phyloP scores from a whole-genome alignment of 1,140 invertebrate genomes.

The Whitmania pigra region DNA sequence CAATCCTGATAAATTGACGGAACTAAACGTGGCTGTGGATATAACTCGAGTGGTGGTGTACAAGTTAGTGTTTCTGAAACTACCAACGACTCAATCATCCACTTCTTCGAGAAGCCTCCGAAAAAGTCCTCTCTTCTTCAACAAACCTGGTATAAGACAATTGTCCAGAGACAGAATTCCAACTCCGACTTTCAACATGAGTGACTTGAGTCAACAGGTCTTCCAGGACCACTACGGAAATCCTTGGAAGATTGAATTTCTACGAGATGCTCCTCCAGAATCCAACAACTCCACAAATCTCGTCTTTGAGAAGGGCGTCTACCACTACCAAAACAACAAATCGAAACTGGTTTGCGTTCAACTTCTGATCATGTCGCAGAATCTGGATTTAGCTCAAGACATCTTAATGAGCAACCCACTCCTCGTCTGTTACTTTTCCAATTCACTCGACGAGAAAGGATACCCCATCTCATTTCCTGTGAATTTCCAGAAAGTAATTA shows the following conservation, averaged over 20 bases:
- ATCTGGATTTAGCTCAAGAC: constrained; percentile 17
- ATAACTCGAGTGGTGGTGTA: constrained; percentile 16
- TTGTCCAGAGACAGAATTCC: neutral
- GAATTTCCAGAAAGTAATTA: constrained; percentile 7
- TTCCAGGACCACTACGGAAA: constrained; percentile 25
- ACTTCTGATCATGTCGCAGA: constrained; percentile 12
- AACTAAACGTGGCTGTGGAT: constrained; percentile 18
- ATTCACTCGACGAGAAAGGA: constrained; percentile 23
- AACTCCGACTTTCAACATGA: neutral
- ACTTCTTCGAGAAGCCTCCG: neutral
- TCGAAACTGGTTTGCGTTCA: constrained; percentile 19
- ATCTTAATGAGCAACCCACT: constrained; percentile 13
- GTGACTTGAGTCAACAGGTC: constrained; percentile 1
- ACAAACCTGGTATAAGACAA: neutral
- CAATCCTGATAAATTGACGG: constrained; percentile 20
- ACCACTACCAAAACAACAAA: constrained; percentile 25
- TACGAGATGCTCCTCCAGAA: constrained; percentile 5
- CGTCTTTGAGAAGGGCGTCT: constrained; percentile 21
- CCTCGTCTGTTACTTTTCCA: constrained; percentile 20
- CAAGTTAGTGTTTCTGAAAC: constrained; percentile 13
- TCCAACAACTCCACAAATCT: neutral
- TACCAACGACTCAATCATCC: constrained; percentile 2
- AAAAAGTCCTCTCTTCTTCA: constrained; percentile 7
- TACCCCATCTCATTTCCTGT: constrained; percentile 19
- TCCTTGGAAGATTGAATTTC: constrained; percentile 21